Evolutionary conservation across 2,113 vertebrate genomes (phyloP).

Genomic region (Charadrius vociferus): DNA sequence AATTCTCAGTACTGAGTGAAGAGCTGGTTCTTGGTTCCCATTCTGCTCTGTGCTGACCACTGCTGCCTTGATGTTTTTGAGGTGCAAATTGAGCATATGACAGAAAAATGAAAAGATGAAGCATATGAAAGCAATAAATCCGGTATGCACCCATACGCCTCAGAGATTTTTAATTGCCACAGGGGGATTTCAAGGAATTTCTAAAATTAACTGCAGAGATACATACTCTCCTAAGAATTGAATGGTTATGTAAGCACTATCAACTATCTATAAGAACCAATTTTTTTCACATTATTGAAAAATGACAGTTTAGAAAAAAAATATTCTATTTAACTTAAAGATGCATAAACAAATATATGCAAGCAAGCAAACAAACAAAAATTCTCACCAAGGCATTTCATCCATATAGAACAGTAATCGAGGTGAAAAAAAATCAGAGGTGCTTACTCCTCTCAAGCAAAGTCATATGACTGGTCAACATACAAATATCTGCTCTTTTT

Average conservation of each 20-base stretch:
- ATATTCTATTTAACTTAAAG: not conserved
- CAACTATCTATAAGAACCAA: not conserved
- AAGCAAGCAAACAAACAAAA: not conserved
- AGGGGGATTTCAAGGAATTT: not conserved
- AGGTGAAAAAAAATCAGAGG: not conserved
- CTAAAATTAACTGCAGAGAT: not conserved
- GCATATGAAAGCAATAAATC: not conserved
- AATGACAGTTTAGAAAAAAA: not conserved
- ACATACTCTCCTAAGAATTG: not conserved
- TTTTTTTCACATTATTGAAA: not conserved
- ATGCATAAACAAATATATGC: not conserved
- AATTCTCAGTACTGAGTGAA: not conserved
- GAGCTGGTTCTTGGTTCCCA: not conserved
- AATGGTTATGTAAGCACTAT: not conserved
- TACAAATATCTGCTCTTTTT: not conserved
- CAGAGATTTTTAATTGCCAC: not conserved
- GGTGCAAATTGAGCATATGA: not conserved
- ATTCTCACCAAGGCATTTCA: not conserved
- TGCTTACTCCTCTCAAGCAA: not conserved
- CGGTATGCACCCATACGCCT: not conserved
- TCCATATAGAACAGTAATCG: not conserved
- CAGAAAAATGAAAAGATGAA: not conserved
- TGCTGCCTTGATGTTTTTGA: not conserved
- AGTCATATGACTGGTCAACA: not conserved
- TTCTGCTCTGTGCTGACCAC: not conserved